Percentiles rank a stretch among this genome's conserved stretches.
Conservation (phyloP, 2,888 invertebrate species). For the Troides helena region DNA sequence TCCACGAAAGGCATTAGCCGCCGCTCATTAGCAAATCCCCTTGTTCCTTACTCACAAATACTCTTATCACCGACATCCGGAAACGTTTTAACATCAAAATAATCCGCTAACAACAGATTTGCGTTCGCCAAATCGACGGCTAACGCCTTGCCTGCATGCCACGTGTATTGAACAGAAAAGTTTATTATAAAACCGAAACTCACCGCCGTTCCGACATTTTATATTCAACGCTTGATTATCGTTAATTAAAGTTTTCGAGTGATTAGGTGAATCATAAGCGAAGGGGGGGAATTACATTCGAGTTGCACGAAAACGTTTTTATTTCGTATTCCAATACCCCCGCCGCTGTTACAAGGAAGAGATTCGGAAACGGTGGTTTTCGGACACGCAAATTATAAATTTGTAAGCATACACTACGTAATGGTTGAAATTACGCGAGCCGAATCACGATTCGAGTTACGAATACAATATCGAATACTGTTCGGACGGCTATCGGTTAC, state of each 20-base stretch:
- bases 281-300: constrained; percentile 32
- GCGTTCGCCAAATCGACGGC: constrained; percentile 52
- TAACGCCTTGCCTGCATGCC: constrained; percentile 62
- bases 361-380: constrained; percentile 44
- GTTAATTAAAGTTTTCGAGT: constrained; percentile 64
- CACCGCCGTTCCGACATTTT: constrained; percentile 45
- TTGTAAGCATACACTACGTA: constrained; percentile 53
- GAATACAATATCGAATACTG: constrained; percentile 63
- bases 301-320: neutral
- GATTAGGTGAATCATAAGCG: constrained; percentile 55
- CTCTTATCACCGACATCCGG: constrained; percentile 40
- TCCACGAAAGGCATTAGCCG: constrained; percentile 29
- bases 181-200: constrained; percentile 46
- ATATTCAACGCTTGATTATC: constrained; percentile 64
- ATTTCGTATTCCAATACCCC: neutral
- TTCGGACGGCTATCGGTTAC: constrained; percentile 60
- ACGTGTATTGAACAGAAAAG: constrained; percentile 51
- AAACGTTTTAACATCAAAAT: constrained; percentile 55
- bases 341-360: constrained; percentile 42
- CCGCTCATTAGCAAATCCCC: constrained; percentile 27
- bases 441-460: constrained; percentile 65
- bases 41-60: constrained; percentile 32
- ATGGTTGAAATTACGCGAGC: constrained; percentile 67
- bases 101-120: constrained; percentile 65
- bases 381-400: constrained; percentile 61